Percentiles rank a stretch among this genome's conserved stretches.
Conservation (phyloP, 2,888 invertebrate species). For the Chymomyza fuscimana region DNA sequence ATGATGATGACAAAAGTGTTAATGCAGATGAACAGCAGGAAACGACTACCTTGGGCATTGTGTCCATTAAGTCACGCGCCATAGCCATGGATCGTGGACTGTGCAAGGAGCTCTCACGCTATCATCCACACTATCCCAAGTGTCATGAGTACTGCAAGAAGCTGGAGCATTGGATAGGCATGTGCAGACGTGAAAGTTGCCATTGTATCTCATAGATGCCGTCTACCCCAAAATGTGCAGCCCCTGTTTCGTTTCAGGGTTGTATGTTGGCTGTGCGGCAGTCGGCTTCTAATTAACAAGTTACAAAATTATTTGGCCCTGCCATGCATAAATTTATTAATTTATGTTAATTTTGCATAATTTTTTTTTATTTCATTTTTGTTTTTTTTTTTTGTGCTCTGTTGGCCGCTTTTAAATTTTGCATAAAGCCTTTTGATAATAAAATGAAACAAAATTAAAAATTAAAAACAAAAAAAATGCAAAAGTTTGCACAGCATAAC, state of each 20-base stretch:
- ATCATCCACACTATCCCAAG: conserved; percentile 75
- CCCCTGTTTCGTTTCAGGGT: neutral
- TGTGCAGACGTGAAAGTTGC: conserved; percentile 74
- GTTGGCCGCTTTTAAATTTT: neutral
- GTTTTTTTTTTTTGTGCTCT: conserved; percentile 9
- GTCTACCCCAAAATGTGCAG: neutral
- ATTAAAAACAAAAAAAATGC: neutral
- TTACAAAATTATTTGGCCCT: conserved; percentile 18
- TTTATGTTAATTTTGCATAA: conserved; percentile 20
- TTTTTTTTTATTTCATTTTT: conserved; percentile 1
- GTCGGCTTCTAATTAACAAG: conserved; percentile 45
- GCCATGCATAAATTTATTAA: conserved; percentile 12
- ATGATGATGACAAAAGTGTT: conserved; percentile 16
- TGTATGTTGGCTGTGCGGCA: neutral
- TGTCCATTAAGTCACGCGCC: conserved; percentile 74
- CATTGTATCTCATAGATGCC: conserved; percentile 72
- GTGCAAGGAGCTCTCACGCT: conserved; percentile 67
- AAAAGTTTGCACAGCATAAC: neutral
- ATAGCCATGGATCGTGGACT: conserved; percentile 71
- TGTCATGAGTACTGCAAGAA: conserved; percentile 75
- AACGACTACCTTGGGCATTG: conserved; percentile 49
- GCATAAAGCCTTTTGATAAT: neutral
- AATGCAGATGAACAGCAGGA: conserved; percentile 19
- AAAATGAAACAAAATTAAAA: conserved; percentile 1
- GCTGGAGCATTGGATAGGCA: conserved; percentile 77